Conservation (phyloP, 2,113 vertebrate genomes). For the Prunella himalayana region DNA sequence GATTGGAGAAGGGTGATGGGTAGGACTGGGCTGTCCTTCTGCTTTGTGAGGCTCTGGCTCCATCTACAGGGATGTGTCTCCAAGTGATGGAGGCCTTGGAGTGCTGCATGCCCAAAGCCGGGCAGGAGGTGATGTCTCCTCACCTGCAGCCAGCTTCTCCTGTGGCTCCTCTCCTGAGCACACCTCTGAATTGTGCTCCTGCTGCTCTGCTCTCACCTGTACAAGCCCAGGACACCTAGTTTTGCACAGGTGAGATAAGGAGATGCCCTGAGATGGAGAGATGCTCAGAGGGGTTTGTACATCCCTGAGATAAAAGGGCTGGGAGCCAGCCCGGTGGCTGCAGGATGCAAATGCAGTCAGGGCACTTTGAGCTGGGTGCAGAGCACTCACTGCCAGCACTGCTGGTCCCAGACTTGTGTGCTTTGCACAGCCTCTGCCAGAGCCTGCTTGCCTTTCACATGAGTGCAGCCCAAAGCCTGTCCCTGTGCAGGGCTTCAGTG, state of each 20-base stretch:
- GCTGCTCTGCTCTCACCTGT: background rate
- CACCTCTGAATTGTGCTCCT: background rate
- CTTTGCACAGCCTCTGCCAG: background rate
- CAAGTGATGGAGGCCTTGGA: background rate
- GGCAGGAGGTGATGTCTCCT: background rate
- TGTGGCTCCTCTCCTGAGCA: background rate
- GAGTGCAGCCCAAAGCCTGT: background rate
- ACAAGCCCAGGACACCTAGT: background rate
- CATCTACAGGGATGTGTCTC: conserved; percentile 50
- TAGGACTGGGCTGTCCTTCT: background rate
- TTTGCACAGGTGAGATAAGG: background rate
- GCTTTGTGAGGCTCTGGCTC: conserved; percentile 58
- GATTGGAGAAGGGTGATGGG: background rate
- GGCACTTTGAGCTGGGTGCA: background rate
- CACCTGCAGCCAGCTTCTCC: background rate
- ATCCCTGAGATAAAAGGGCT: background rate
- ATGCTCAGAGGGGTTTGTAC: background rate
- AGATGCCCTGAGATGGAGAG: background rate
- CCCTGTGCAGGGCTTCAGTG: background rate
- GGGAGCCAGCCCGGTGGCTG: background rate
- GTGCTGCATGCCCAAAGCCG: background rate
- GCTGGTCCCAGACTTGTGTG: background rate
- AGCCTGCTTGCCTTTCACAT: background rate
- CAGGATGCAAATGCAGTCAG: rapidly evolving
- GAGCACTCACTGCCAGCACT: background rate